These are phyloP conservation scores for Oppia nitens DNA, from an alignment of 1,140 invertebrate genomes.

Conservation along the genomic window DNA sequence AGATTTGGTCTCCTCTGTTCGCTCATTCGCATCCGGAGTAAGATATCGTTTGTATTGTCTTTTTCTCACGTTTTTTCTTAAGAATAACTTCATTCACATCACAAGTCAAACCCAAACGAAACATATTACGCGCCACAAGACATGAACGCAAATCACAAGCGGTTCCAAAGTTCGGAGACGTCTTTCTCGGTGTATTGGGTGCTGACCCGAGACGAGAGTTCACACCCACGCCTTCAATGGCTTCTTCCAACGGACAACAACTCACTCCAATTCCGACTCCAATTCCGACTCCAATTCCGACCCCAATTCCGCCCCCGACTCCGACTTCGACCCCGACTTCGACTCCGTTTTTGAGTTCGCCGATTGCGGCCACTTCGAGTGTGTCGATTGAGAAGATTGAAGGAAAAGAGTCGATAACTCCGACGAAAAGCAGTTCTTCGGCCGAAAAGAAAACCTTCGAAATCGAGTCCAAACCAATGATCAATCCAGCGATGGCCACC, in stretches of 20 bases:
- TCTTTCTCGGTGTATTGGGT: conserved; percentile 46
- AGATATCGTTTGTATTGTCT: neutral
- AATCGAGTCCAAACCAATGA: neutral
- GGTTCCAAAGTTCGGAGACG: conserved; percentile 46
- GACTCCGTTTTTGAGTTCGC: neutral
- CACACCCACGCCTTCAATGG: neutral
- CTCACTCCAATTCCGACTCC: neutral
- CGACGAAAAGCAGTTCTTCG: neutral
- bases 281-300: too few relatives aligned
- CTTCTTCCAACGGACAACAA: neutral
- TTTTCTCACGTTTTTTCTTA: neutral
- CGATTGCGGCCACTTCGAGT: neutral
- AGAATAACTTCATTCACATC: conserved; percentile 70
- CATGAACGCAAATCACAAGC: conserved; percentile 24
- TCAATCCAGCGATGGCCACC: conserved; percentile 46
- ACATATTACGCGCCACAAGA: conserved; percentile 35
- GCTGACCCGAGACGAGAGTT: neutral
- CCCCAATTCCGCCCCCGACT: neutral
- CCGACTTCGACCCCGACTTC: neutral
- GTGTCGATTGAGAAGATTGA: neutral
- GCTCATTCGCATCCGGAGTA: conserved; percentile 74
- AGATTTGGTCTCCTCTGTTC: conserved; percentile 93
- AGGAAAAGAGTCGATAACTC: neutral
- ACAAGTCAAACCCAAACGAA: conserved; percentile 52
- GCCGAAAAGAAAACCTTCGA: conserved; percentile 3